Evolutionary conservation across 2,113 vertebrate species (phyloP), one percentile per base, ranked within the genome.

Genomic region (Thinocorus orbignyianus): DNA sequence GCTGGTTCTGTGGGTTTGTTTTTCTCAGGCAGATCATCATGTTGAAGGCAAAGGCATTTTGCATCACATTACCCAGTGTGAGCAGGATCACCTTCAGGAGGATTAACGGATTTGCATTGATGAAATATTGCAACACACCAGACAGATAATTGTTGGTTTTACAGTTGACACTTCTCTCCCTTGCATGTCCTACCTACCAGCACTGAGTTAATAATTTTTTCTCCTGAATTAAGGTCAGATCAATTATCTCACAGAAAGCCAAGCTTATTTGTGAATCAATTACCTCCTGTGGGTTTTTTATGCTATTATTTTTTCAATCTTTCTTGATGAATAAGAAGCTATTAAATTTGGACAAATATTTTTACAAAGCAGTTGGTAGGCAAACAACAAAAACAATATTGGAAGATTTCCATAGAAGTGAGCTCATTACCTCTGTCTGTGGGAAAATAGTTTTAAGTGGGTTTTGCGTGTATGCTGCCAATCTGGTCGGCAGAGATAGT

Each of bases 331-430:
- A 95, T 87, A 65, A 94, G 79, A 78, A 90, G 74, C 55, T 81
- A 72, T 82, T 88, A 81, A 70, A 91, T 93, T 89, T 94, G 69
- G 73, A 76, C 71, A 94, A 88, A 82, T 73, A 86, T 93, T 86
- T 94, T 93, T 88, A 91, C 46, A 87, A 71, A 82, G 76, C 85
- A 92, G 57, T 68, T 79, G 83, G 55, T 61, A 92, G 57, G 58
- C 76, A 92, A 62, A 42, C 74, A 92, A 81, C 57, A 81, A 89
- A 68, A 68, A 91, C 62, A 87, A 61, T 78, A 84, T 46, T 82
- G 72, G 84, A 91, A 79, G 73, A 95, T 93, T 94, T 92, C 77
- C 93, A 96, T 20, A 95, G 55, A 96, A 97, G 94, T 94, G 9
- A 88, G 57, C 70, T 95, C 76, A 92, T 96, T 95, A 87, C 30